phyloP scores from a whole-genome alignment of 2,888 invertebrate genomes.

The Notocelia uddmanniana region DNA sequence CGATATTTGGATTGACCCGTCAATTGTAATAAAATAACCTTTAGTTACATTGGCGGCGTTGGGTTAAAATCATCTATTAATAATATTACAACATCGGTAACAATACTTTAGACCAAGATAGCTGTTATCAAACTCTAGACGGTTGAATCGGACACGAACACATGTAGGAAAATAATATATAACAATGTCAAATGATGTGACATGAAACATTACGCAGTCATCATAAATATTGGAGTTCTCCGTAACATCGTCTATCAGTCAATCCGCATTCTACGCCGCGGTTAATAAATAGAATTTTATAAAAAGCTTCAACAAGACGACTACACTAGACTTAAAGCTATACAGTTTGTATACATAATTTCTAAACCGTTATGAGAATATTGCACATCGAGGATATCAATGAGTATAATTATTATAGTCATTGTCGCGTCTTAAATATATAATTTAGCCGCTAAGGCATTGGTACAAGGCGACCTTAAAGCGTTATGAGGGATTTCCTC shows the following conservation, averaged over 20 bases:
- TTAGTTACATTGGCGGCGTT: neutral
- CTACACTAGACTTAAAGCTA: slow-evolving; percentile 84
- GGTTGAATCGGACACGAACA: neutral
- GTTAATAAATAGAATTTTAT: slow-evolving; percentile 83
- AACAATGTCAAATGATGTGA: slow-evolving; percentile 1
- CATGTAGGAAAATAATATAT: neutral
- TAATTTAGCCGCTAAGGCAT: slow-evolving; percentile 69
- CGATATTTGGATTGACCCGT: neutral
- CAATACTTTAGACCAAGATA: neutral
- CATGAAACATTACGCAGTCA: slow-evolving; percentile 19
- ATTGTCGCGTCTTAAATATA: slow-evolving; percentile 56
- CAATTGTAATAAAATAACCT: neutral
- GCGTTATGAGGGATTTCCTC: slow-evolving; percentile 57
- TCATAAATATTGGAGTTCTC: slow-evolving; percentile 80
- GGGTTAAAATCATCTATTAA: neutral
- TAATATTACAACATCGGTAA: neutral
- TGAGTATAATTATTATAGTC: slow-evolving; percentile 61
- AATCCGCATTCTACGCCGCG: slow-evolving; percentile 78
- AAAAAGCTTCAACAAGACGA: slow-evolving; percentile 85
- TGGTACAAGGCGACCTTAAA: slow-evolving; percentile 71
- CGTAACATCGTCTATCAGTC: slow-evolving; percentile 82
- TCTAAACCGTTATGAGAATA: slow-evolving; percentile 84
- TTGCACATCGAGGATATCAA: slow-evolving; percentile 77
- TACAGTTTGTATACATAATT: slow-evolving; percentile 83
- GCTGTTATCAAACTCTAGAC: slow-evolving; percentile 3